Evolutionary conservation across 2,113 vertebrate species (phyloP).

Genomic region (Tursiops truncatus): DNA sequence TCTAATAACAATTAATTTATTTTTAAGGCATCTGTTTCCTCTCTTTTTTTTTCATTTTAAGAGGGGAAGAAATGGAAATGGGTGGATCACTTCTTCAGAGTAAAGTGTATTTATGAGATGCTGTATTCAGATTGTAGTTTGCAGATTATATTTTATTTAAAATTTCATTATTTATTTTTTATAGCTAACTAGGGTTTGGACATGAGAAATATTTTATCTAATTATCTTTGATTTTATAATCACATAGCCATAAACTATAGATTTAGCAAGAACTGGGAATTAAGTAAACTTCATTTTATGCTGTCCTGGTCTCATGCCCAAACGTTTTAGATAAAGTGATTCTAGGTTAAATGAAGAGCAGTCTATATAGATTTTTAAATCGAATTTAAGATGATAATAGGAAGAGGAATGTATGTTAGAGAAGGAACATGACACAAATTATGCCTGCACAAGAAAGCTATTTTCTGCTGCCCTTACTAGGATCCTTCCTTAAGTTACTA

Average conservation of each 20-base stretch:
- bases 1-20: neutral
- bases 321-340: neutral
- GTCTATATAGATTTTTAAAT: neutral
- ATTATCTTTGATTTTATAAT: neutral
- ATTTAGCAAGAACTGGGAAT: neutral
- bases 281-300: neutral
- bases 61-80: neutral
- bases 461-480: rapidly evolving
- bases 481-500: neutral
- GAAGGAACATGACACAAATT: neutral
- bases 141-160: neutral
- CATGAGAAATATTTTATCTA: neutral
- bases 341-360: neutral
- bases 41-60: neutral
- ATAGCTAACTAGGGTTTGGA: neutral
- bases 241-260: neutral
- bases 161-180: neutral
- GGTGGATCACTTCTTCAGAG: neutral
- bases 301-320: neutral
- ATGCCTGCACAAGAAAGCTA: neutral
- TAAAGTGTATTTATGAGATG: neutral
- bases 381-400: neutral
- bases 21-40: neutral
- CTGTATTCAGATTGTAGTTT: neutral
- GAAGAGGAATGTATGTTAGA: neutral